Conservation (phyloP, 2,888 invertebrate genomes). For the Frankliniella fusca region DNA sequence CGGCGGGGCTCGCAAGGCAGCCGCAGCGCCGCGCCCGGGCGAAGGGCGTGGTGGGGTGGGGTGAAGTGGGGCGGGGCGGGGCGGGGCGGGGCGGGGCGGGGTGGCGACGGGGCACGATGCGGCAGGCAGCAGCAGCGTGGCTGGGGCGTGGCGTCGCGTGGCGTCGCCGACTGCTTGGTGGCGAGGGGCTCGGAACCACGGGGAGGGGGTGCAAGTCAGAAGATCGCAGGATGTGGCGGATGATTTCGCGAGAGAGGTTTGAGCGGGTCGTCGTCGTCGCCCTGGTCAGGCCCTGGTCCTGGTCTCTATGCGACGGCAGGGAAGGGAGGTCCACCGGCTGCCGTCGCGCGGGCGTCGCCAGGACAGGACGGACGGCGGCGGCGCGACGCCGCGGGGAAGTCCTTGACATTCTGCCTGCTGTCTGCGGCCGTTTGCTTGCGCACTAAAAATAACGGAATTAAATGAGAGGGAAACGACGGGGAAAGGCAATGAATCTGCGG, state of each 20-base stretch:
- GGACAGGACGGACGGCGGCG: too few relatives aligned
- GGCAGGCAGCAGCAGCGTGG: conserved; percentile 27
- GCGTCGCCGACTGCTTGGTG: neutral
- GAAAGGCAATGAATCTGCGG: neutral
- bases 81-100: conserved; percentile 27
- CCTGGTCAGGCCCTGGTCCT: neutral
- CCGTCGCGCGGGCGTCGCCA: neutral
- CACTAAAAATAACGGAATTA: neutral
- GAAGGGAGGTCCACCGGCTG: neutral
- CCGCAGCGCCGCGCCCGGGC: neutral
- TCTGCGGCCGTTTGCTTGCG: neutral
- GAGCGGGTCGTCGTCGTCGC: neutral
- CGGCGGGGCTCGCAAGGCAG: neutral
- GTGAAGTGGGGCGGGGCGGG: neutral
- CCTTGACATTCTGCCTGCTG: too few relatives aligned
- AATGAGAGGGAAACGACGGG: neutral
- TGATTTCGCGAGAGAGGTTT: conserved; percentile 2
- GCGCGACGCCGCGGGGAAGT: too few relatives aligned
- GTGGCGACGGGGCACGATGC: conserved; percentile 28
- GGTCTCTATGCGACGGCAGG: too few relatives aligned
- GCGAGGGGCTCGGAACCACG: neutral
- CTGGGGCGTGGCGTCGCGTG: conserved; percentile 9
- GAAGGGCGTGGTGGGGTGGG: neutral
- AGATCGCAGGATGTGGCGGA: neutral
- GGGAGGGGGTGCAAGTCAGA: neutral